Base-by-base conservation (phyloP, 2,888 invertebrate genomes). In the Hypena proboscidalis region DNA sequence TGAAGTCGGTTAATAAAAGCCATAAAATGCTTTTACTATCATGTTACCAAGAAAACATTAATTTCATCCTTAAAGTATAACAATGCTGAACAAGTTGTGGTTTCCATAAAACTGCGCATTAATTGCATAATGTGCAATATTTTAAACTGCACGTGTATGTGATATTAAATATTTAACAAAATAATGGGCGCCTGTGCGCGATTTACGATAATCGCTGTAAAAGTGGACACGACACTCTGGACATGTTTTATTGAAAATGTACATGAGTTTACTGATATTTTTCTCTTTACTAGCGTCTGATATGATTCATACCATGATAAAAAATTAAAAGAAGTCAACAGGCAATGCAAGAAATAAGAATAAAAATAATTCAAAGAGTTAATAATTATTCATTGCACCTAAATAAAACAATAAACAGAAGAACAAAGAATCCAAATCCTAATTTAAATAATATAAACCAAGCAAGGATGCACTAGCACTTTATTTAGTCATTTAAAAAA, bases 151-250 rank as follows among this genome's bases (percentile, higher is more conserved):
- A 29, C 21, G 19, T 20, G 26, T 22, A 31, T 29, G 4, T 29
- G 15, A 44, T 44, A 35, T 29, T 38, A 32, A 41, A 39, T 41
- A 41, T 51, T 41, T 4, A 19, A 44, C 34, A 21, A 33, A 41
- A 8, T 42, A 21, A 55, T 57, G 19, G 29, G 8, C 29, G 17
- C 4, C 29, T 30, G 19, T 10, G 26, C 13, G 3, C 4, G 33
- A 41, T 50, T 30, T 38, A 45, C 17, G 20, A 4, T 39, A 13
- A 50, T 57, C 36, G 37, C 36, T 27, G 13, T 40, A 19, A 34
- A 5, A 14, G 13, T 21, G 15, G 14, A 20, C 13, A 20, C 8
- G 3, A 30, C 17, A 54, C 32, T 32, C 17, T 15, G 33, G 9
- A 17, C 21, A 2, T 43, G n/a, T 42, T 41, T 15, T 2, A 27